Evolutionary conservation across 2,888 invertebrate species (phyloP).

Genomic region (Gnatocerus cornutus): DNA sequence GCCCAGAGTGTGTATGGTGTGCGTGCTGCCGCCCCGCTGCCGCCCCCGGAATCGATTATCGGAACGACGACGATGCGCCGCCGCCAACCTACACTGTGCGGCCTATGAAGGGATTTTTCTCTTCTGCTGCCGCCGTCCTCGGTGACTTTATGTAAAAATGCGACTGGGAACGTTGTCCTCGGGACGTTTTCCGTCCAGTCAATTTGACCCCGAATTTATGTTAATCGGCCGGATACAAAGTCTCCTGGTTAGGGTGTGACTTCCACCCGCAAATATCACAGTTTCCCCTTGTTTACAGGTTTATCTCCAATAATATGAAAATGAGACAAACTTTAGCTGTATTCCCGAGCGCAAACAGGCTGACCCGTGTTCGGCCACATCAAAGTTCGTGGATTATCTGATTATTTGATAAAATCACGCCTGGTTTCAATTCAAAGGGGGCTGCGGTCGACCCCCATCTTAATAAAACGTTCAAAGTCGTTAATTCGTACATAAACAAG

Average conservation of each 20-base stretch:
- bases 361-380: slow-evolving; percentile 29
- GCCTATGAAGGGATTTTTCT: slow-evolving; percentile 28
- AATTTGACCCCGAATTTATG: no score
- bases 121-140: not conserved
- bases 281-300: not conserved
- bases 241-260: no score
- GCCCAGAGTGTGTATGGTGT: slow-evolving; percentile 30
- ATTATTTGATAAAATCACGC: slow-evolving; percentile 22
- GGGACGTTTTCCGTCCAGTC: no score
- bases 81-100: slow-evolving; percentile 31
- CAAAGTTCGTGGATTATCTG: slow-evolving; percentile 30
- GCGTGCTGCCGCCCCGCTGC: slow-evolving; percentile 34
- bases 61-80: slow-evolving; percentile 40
- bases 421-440: not conserved
- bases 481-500: slow-evolving; percentile 3
- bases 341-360: slow-evolving; percentile 30
- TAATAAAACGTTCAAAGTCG: slow-evolving; percentile 8
- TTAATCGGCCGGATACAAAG: no score
- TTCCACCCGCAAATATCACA: not conserved
- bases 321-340: slow-evolving; percentile 13
- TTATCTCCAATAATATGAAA: slow-evolving; percentile 14
- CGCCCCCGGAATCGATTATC: slow-evolving; percentile 48
- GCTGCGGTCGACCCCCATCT: not conserved
- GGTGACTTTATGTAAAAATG: no score
- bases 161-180: not conserved